These are phyloP conservation scores for Etheostoma cragini DNA, from an alignment of 2,113 vertebrate genomes.

Conservation along the genomic window DNA sequence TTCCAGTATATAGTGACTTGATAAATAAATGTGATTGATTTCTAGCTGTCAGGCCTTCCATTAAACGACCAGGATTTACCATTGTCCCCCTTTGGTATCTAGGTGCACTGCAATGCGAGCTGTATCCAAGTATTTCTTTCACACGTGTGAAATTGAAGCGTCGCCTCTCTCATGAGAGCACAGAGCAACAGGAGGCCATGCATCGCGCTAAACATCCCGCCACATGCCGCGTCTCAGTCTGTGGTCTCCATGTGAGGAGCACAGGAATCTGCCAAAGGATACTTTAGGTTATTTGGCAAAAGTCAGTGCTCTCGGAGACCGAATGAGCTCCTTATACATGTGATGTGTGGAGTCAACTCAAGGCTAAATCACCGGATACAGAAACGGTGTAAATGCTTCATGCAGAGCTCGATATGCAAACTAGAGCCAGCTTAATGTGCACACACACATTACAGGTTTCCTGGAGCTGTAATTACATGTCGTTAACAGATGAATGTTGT, in stretches of 20 bases:
- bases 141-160: conserved; percentile 27
- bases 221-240: conserved; percentile 37
- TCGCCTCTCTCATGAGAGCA: background rate
- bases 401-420: background rate
- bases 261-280: conserved; percentile 15
- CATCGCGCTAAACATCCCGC: conserved; percentile 16
- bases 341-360: background rate
- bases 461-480: conserved; percentile 23
- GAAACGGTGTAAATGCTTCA: background rate
- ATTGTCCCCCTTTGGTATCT: conserved; percentile 38
- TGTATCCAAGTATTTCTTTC: conserved; percentile 10
- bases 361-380: background rate
- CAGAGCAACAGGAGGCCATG: conserved; percentile 37
- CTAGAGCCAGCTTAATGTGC: fast-evolving
- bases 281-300: background rate
- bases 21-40: conserved; percentile 16
- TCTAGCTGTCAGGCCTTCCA: conserved; percentile 13
- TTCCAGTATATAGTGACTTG: background rate
- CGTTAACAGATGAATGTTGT: conserved; percentile 23
- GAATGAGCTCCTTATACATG: background rate
- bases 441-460: conserved; percentile 5
- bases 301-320: background rate
- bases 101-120: conserved; percentile 45
- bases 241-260: conserved; percentile 53
- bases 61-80: conserved; percentile 53